Evolutionary conservation across 2,113 vertebrate species (phyloP).

Genomic region (Cepphus grylle): DNA sequence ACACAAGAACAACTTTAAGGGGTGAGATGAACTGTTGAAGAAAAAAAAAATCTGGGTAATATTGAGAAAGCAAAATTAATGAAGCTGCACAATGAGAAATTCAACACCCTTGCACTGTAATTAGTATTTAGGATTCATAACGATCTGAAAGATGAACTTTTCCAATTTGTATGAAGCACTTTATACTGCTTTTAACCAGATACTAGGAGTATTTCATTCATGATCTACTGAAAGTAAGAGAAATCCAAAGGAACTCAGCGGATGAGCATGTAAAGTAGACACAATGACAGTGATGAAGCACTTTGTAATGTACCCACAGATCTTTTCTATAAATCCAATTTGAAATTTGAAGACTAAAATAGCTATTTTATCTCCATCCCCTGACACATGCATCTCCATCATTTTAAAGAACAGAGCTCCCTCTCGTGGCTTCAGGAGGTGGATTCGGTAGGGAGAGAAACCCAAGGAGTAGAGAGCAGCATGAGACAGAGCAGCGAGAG

Average conservation of each 20-base stretch:
- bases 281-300: neutral
- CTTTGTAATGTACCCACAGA: neutral
- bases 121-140: neutral
- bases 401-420: conserved; percentile 67
- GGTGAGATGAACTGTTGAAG: neutral
- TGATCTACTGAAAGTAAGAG: neutral
- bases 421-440: conserved; percentile 64
- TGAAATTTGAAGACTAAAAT: neutral
- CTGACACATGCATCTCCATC: neutral
- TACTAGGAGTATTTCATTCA: neutral
- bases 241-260: neutral
- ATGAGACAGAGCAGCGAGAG: neutral
- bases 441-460: neutral
- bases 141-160: neutral
- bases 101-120: neutral
- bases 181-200: neutral
- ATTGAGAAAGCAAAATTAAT: neutral
- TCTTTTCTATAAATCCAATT: conserved; percentile 32
- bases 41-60: neutral
- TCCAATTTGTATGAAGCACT: neutral
- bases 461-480: neutral
- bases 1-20: neutral
- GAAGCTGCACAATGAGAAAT: neutral
- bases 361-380: neutral
- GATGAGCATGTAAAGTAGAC: neutral